Base-by-base conservation (phyloP, 1,140 invertebrate species). In the Acyrthosiphon pisum region DNA sequence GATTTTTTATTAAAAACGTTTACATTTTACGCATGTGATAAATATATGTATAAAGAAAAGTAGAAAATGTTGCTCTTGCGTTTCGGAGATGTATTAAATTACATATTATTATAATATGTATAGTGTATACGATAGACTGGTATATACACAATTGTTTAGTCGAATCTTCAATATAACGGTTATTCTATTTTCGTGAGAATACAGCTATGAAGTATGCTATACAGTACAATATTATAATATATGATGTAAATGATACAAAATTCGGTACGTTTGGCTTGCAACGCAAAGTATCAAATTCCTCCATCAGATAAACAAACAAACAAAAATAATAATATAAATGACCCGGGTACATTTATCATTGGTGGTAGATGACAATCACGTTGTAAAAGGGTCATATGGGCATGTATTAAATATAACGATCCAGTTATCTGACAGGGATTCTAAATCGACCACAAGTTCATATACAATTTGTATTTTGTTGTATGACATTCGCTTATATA, bases 281-380 rank as follows among this genome's bases (percentile, higher is more conserved):
- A 30, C 30, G 46, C 30, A 53, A 26, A 92, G 91, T 92, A 92
- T 92, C 91, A 48, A 83, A 92, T 92, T 92, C 46, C 91, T 81
- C 53, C 60, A 92, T 92, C 91, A 92, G 91, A 92, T 92, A 92
- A 92, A 92, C 91, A 83, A 91, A 91, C 68, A 83, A 83, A 92
- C 50, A 50, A 92, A 81, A 92, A 92, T 92, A 91, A 91, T 91
- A 91, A 92, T 83, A 92, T 92, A 53, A 92, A 92, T 83, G 91
- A 92, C 91, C 68, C 68, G 4, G 44, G 91, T 53, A 53, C 76
- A 48, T 92, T 92, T 92, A 83, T 92, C 76, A 48, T 83, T 35
- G 68, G 91, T 26, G 76, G 91, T 92, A 48, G 91, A 83, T 92
- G 46, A 48, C 46, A 83, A 92, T 92, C 91, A 35, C n/a, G 8